phyloP scores from a whole-genome alignment of 2,797 vertebrate species.

The Pogoniulus pusillus region DNA sequence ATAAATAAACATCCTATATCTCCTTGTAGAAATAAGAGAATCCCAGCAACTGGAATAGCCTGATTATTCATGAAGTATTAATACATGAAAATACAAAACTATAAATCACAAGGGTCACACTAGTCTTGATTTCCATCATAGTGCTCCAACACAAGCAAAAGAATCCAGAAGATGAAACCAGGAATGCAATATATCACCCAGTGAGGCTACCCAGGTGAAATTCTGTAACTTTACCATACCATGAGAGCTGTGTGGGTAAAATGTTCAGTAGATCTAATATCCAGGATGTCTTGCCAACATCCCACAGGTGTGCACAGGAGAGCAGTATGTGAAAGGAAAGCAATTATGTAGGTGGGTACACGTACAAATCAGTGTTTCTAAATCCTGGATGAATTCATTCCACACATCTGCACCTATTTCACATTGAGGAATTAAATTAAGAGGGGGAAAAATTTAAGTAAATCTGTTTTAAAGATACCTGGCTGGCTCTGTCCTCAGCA shows the following conservation, averaged over 20 bases:
- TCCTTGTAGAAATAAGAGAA: neutral
- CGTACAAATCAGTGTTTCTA: slow-evolving; percentile 5
- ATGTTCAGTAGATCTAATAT: neutral
- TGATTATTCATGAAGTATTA: neutral
- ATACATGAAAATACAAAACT: neutral
- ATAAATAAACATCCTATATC: neutral
- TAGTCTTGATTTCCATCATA: neutral
- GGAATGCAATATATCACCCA: neutral
- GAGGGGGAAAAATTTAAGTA: no score
- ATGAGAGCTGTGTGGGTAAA: neutral
- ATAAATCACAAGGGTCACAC: neutral
- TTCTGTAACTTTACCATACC: slow-evolving; percentile 1
- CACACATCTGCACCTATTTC: slow-evolving; percentile 35
- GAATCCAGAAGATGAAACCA: neutral
- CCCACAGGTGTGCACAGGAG: slow-evolving; percentile 40
- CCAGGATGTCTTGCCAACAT: slow-evolving; percentile 14
- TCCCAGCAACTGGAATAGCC: neutral
- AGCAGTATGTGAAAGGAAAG: slow-evolving; percentile 36
- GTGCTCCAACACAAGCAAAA: neutral
- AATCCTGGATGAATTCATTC: slow-evolving; percentile 46
- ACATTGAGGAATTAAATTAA: neutral
- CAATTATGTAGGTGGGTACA: slow-evolving; percentile 60
- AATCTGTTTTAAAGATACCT: neutral
- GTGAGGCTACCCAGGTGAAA: neutral
- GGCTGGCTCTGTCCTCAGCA: neutral